A percentile compares a stretch with the other conserved stretches of the same genome.
These are phyloP conservation scores for Fringilla coelebs DNA, from an alignment of 2,797 vertebrate genomes.

Conservation along the genomic window DNA sequence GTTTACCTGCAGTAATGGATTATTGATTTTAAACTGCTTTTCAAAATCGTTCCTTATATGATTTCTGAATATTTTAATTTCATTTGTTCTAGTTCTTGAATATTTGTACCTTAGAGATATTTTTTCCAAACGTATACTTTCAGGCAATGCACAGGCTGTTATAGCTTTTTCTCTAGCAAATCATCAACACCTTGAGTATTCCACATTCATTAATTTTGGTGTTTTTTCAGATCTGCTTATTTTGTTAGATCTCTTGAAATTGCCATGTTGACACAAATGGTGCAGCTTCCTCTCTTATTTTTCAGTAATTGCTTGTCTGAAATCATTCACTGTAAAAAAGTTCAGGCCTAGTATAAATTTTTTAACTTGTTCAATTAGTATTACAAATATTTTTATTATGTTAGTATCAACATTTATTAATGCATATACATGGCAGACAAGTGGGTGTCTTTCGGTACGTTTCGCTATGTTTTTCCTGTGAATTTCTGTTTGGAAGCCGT, in stretches of 20 bases:
- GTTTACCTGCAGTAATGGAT: neutral
- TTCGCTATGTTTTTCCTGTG: neutral
- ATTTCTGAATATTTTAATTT: neutral
- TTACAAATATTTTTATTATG: neutral
- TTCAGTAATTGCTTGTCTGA: neutral
- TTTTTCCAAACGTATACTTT: neutral
- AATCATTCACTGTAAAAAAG: neutral
- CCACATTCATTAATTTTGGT: neutral
- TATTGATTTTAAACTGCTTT: neutral
- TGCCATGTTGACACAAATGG: neutral
- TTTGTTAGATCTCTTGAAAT: neutral
- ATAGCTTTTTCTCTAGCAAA: neutral
- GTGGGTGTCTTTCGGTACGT: neutral
- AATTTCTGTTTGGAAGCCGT: neutral
- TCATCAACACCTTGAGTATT: neutral
- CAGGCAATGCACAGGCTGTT: neutral
- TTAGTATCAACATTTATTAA: neutral
- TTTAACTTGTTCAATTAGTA: neutral
- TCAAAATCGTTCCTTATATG: neutral
- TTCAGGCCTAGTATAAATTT: neutral
- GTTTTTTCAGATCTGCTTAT: neutral
- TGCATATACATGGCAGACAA: neutral
- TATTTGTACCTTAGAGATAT: neutral
- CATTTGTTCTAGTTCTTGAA: neutral
- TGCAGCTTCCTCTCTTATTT: neutral